These are phyloP conservation scores for Luehdorfia chinensis DNA, from an alignment of 1,140 invertebrate species.

Conservation along the genomic window DNA sequence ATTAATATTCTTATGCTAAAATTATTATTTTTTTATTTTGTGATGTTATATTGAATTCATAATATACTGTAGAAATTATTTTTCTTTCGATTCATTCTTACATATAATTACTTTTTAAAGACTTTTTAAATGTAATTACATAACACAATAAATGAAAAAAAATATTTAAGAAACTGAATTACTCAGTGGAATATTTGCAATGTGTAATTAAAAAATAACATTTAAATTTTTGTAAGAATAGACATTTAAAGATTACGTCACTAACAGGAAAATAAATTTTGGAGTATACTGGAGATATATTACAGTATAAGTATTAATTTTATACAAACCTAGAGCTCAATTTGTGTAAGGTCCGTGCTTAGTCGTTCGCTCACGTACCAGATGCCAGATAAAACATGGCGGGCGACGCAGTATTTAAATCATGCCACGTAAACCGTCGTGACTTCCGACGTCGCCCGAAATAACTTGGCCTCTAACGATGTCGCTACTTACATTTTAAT, in stretches of 20 bases:
- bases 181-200: too few species aligned
- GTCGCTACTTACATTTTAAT: conserved; percentile 15
- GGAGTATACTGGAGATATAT: neutral
- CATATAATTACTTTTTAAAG: too few species aligned
- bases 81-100: too few species aligned
- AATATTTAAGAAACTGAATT: too few species aligned
- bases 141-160: too few species aligned
- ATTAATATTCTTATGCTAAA: too few species aligned
- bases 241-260: conserved; percentile 5
- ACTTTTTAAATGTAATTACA: too few species aligned
- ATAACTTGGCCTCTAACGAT: conserved; percentile 32
- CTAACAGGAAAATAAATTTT: conserved; percentile 2
- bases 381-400: conserved; percentile 49
- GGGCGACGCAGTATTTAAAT: conserved; percentile 47
- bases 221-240: too few species aligned
- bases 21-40: too few species aligned
- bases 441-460: conserved; percentile 37
- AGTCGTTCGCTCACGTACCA: conserved; percentile 46
- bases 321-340: conserved; percentile 2
- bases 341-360: conserved; percentile 21
- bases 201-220: too few species aligned
- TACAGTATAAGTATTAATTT: conserved; percentile 3
- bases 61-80: too few species aligned
- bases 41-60: too few species aligned
- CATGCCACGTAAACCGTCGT: conserved; percentile 40